Conservation (phyloP, 2,888 invertebrate species). For the Caenorhabditis plicata region DNA sequence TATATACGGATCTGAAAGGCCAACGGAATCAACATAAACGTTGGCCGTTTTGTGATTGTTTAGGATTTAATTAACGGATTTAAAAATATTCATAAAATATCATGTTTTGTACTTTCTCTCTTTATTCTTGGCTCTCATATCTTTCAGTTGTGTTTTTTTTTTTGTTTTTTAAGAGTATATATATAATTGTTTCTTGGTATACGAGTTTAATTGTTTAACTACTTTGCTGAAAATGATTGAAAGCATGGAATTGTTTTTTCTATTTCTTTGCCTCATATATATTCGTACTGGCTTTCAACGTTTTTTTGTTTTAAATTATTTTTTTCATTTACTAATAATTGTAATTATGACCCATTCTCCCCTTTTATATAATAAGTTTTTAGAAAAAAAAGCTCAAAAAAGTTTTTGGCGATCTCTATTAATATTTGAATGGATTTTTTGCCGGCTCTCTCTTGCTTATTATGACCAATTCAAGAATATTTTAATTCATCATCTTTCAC, state of each 20-base stretch:
- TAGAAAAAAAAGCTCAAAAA: slow-evolving; percentile 17
- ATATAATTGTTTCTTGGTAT: slow-evolving; percentile 18
- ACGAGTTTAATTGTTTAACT: slow-evolving; percentile 1
- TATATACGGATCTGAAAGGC: slow-evolving; percentile 26
- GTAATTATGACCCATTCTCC: neutral
- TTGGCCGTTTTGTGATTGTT: neutral
- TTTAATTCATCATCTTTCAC: neutral
- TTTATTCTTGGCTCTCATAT: slow-evolving; percentile 5
- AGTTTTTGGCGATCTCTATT: slow-evolving; percentile 14
- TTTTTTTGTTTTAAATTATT: slow-evolving; percentile 5
- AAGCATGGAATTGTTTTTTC: slow-evolving; percentile 4
- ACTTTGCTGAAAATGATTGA: slow-evolving; percentile 6
- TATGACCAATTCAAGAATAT: neutral
- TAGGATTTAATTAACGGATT: too few species aligned
- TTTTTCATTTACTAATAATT: slow-evolving; percentile 5
- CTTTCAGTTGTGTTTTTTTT: slow-evolving; percentile 12
- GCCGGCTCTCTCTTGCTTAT: neutral
- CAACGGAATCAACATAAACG: slow-evolving; percentile 4
- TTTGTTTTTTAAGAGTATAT: slow-evolving; percentile 6
- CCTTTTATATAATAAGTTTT: slow-evolving; percentile 1
- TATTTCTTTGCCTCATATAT: neutral
- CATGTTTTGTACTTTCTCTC: neutral
- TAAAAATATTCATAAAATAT: too few species aligned
- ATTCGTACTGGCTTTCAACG: slow-evolving; percentile 3
- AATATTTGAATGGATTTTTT: slow-evolving; percentile 8